These are phyloP conservation scores for Drosophila stalkeri DNA, from an alignment of 2,888 invertebrate genomes.

Conservation along the genomic window DNA sequence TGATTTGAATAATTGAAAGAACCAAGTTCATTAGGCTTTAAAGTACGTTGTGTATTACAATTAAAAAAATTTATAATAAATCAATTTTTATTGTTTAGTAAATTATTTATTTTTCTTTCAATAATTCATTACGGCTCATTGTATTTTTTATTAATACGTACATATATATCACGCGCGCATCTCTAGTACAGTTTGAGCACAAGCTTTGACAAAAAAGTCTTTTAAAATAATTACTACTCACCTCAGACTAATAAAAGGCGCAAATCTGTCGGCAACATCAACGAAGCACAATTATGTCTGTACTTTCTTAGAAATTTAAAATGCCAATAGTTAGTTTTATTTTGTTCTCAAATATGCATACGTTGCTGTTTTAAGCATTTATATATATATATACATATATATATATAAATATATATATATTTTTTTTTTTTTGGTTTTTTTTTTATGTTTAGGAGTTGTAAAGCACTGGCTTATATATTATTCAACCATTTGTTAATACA, in stretches of 20 bases:
- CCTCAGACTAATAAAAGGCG: conserved; percentile 56
- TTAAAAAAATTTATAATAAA: not conserved
- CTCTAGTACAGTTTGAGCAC: conserved; percentile 60
- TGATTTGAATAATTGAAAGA: not conserved
- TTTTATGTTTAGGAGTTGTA: conserved; percentile 23
- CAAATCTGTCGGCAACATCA: conserved; percentile 47
- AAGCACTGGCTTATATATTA: conserved; percentile 59
- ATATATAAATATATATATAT: too few species aligned
- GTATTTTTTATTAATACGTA: not conserved
- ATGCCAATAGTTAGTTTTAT: not conserved
- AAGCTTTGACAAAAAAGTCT: conserved; percentile 41
- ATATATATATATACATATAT: not conserved
- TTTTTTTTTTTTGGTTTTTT: too few species aligned
- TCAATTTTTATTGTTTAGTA: too few species aligned
- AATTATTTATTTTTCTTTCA: not conserved
- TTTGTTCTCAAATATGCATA: conserved; percentile 4
- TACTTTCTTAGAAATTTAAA: conserved; percentile 11
- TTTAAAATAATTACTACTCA: conserved; percentile 48
- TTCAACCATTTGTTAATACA: conserved; percentile 66
- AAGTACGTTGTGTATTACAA: not conserved
- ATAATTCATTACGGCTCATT: not conserved
- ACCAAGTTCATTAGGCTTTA: not conserved
- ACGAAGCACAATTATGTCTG: conserved; percentile 31
- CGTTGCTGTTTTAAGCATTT: not conserved
- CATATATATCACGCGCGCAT: conserved; percentile 33